These are phyloP conservation scores for Aeoliscus strigatus DNA, from an alignment of 2,797 vertebrate genomes.

Conservation along the genomic window DNA sequence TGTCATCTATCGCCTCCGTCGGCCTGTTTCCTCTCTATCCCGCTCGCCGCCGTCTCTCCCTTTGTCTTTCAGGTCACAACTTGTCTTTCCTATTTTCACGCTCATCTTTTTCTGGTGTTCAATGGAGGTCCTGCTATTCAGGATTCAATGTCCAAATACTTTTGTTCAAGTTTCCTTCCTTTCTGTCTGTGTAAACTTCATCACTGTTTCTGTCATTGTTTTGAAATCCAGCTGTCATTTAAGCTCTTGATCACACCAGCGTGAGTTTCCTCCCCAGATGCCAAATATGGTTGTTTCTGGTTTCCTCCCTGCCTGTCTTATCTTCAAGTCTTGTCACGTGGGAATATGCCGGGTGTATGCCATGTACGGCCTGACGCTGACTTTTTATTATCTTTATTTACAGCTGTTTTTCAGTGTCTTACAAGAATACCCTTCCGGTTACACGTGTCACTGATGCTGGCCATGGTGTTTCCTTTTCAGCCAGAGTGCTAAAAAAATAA, in stretches of 20 bases:
- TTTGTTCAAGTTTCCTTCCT: slow-evolving; percentile 61
- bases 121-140: slow-evolving; percentile 15
- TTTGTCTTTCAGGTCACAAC: slow-evolving; percentile 10
- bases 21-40: slow-evolving; percentile 39
- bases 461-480: no score
- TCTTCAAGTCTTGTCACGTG: slow-evolving; percentile 14
- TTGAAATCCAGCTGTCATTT: slow-evolving; percentile 32
- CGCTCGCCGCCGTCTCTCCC: slow-evolving; percentile 2
- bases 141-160: slow-evolving; percentile 29
- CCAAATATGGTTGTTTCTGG: slow-evolving; percentile 33
- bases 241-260: slow-evolving; percentile 2
- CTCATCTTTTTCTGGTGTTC: slow-evolving; percentile 17
- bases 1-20: slow-evolving; percentile 18
- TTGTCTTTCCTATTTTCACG: background rate
- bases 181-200: slow-evolving; percentile 35
- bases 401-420: slow-evolving; percentile 4
- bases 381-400: slow-evolving; percentile 21
- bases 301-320: slow-evolving; percentile 1
- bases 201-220: slow-evolving; percentile 40
- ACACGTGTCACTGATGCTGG: no score
- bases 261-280: slow-evolving; percentile 32
- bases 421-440: no score
- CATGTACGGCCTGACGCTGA: background rate
- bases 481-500: no score
- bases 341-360: background rate